Base-by-base conservation (phyloP, 2,888 invertebrate genomes). In the Poecilobothrus nobilitatus region DNA sequence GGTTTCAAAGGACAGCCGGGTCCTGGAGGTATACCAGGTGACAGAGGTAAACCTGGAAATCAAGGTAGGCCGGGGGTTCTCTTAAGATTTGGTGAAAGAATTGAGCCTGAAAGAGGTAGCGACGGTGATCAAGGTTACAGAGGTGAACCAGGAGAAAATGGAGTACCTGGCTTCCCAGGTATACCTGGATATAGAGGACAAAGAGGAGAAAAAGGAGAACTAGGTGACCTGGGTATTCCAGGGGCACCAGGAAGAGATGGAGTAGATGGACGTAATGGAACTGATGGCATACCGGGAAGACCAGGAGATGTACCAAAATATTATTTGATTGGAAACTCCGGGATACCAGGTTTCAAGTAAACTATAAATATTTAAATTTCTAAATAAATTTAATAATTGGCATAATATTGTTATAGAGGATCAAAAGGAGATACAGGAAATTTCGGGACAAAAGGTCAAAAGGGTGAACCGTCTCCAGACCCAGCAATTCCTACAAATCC, bases 1-100 rank as follows among this genome's bases (percentile, higher is more conserved):
- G 87, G 86, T 1, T 76, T 72, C 3, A 81, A 83, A 20, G 88
- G 87, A 6, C 83, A 82, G 66, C 82, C 82, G 9, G 92, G 92
- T 66, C 78, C 86, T 0, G 81, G 82, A 62, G 89, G 89, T 68
- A 78, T 78, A 68, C 77, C 78, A n/a, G 81, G 82, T 27, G 79
- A 70, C 53, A 66, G 65, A 8, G 73, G 73, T 12, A 44, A 77
- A 63, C 63, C 65, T 0, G 81, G 81, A 70, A 84, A 81, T 61
- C 74, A 80, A 18, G 80, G 80, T 41, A 18, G 18, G 10, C 68
- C 71, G 4, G 88, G 88, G 37, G 72, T 67, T 5, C 74, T 75
- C 12, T 86, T 86, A 8, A 8, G 73, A 1, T 22, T 70, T 0
- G 33, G 20, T 0, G 44, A 44, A 2, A 74, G 75, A 18, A 73